Evolutionary conservation across 2,888 invertebrate species (phyloP), one percentile per base, ranked within the genome.

Genomic region (Melieria omissa): DNA sequence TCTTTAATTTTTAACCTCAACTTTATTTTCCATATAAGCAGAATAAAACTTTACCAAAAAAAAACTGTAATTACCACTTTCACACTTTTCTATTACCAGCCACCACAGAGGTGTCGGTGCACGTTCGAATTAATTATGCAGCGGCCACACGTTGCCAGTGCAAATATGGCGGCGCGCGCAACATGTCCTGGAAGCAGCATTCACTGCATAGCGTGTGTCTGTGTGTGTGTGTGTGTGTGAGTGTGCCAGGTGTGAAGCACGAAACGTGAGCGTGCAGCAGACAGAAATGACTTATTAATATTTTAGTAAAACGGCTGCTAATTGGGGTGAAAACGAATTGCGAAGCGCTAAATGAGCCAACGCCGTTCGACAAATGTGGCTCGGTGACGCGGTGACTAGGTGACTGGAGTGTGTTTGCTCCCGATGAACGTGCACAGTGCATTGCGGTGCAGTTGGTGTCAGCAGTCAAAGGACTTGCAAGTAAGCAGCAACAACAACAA

Each of bases 291-390:
- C 29, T 60, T 29, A 58, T 66, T 66, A 67, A 67, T 67, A 61
- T 61, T 67, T 67, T 60, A 29, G 29, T 29, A 29, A 52, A 67
- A 61, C 49, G 60, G 60, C 60, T 61, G 49, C 60, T 67, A 67
- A 67, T 67, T 67, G 67, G 67, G 61, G 67, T 67, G 52, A 42
- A 60, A 67, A 67, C n/a, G 12, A 9, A 3, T 10, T 16, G 41
- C 29, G 45, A 58, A 66, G 29, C 55, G 10, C 46, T 29, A 46
- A 14, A 46, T 5, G 47, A 58, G 16, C 9, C 14, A 29, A 45
- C 14, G 14, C 54, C 4, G 5, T 6, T 12, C 14, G 58, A 1
- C 29, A 7, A 14, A 4, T 14, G 1, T 54, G 45, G 16, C 8
- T 5, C 45, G 5, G 47, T 7, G 16, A 4, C 42, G 9, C 10